A percentile compares a stretch with the other conserved stretches of the same genome.
These are phyloP conservation scores for Chymomyza fuscimana DNA, from an alignment of 2,888 invertebrate species.

Conservation along the genomic window DNA sequence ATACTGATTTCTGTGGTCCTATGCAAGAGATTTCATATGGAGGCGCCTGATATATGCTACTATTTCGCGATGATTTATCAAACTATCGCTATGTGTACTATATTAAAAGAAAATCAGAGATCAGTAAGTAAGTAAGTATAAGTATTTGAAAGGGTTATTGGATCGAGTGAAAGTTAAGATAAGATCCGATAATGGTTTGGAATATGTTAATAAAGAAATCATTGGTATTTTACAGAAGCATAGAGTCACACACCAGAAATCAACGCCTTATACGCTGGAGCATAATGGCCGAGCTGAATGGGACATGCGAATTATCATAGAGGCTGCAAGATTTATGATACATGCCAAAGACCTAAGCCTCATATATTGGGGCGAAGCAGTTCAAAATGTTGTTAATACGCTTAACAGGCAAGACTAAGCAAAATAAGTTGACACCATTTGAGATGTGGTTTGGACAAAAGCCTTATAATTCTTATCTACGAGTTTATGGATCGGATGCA, in stretches of 20 bases:
- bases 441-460: constrained; percentile 48
- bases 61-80: constrained; percentile 42
- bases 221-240: too few relatives aligned
- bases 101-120: constrained; percentile 43
- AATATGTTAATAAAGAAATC: too few relatives aligned
- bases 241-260: too few relatives aligned
- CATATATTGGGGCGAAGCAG: too few relatives aligned
- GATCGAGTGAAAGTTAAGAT: constrained; percentile 37
- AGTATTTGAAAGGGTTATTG: constrained; percentile 28
- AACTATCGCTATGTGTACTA: constrained; percentile 41
- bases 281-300: constrained; percentile 75
- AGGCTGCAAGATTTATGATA: constrained; percentile 60
- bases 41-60: too few relatives aligned
- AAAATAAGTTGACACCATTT: constrained; percentile 54
- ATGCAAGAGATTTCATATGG: too few relatives aligned
- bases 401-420: constrained; percentile 60
- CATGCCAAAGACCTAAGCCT: constrained; percentile 45
- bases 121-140: constrained; percentile 22
- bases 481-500: constrained; percentile 74
- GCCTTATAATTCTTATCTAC: constrained; percentile 22
- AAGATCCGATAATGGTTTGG: constrained; percentile 61
- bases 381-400: too few relatives aligned
- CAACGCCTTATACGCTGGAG: constrained; percentile 37
- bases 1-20: too few relatives aligned
- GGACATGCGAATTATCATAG: constrained; percentile 61